Conservation (phyloP, 2,113 vertebrate genomes). For the Piaya cayana region DNA sequence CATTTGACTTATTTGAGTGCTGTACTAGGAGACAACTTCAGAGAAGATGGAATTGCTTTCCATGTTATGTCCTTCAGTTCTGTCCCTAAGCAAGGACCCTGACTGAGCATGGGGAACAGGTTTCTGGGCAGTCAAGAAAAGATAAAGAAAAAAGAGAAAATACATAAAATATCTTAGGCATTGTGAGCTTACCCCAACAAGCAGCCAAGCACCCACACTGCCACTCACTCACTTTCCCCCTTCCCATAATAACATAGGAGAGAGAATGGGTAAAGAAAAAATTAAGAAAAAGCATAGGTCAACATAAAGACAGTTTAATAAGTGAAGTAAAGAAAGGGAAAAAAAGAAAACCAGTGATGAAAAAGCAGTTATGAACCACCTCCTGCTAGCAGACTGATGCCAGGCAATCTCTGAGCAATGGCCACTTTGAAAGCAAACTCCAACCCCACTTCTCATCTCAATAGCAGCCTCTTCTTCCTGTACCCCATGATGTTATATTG, state of each 20-base stretch:
- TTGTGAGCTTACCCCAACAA: background rate
- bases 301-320: background rate
- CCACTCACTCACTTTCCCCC: background rate
- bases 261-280: background rate
- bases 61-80: background rate
- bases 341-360: background rate
- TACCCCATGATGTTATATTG: background rate
- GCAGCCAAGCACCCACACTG: background rate
- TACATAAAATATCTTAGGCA: background rate
- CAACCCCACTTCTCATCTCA: rapidly evolving
- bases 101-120: background rate
- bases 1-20: background rate
- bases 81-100: background rate
- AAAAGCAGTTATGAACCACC: background rate
- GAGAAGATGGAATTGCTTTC: background rate
- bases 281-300: background rate
- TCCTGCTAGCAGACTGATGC: background rate
- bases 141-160: background rate
- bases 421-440: background rate
- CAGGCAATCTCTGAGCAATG: background rate
- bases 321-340: background rate
- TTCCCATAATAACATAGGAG: background rate
- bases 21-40: background rate
- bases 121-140: background rate
- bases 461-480: background rate